These are phyloP conservation scores for Clarias gariepinus DNA, from an alignment of 2,113 vertebrate genomes.

Conservation along the genomic window DNA sequence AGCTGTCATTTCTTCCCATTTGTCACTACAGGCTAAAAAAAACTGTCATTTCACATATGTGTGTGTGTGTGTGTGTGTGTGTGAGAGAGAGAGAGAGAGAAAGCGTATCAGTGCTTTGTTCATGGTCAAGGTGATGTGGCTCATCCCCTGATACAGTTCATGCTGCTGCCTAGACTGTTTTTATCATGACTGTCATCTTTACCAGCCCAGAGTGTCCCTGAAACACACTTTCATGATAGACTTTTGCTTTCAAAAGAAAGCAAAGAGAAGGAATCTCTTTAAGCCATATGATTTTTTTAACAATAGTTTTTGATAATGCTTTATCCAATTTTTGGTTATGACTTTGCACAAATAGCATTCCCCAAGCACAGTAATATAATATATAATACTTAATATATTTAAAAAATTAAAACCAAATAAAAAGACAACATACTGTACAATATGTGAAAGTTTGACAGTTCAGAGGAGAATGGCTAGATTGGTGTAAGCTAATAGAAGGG, in stretches of 20 bases:
- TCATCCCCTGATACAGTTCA: constrained; percentile 2
- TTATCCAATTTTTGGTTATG: too few relatives aligned
- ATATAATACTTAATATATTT: too few relatives aligned
- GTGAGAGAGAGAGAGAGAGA: not conserved
- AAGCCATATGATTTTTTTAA: not conserved
- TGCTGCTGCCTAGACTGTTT: constrained; percentile 6
- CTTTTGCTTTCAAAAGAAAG: constrained; percentile 1
- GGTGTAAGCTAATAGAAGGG: not conserved
- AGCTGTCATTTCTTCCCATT: constrained; percentile 13
- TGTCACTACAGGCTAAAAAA: constrained; percentile 11
- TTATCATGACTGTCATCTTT: not conserved
- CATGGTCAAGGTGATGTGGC: constrained; percentile 4
- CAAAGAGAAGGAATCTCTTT: not conserved
- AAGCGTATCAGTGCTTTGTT: not conserved
- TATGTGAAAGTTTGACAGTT: not conserved
- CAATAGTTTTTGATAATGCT: not conserved
- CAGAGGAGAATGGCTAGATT: not conserved
- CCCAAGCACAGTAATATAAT: not conserved
- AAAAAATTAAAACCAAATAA: too few relatives aligned
- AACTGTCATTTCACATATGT: constrained; percentile 1
- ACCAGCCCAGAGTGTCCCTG: not conserved
- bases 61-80: not conserved
- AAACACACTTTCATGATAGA: not conserved
- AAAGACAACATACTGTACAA: too few relatives aligned
- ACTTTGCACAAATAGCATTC: not conserved